Conservation (phyloP, 2,888 invertebrate genomes). For the Xestobium rufovillosum region DNA sequence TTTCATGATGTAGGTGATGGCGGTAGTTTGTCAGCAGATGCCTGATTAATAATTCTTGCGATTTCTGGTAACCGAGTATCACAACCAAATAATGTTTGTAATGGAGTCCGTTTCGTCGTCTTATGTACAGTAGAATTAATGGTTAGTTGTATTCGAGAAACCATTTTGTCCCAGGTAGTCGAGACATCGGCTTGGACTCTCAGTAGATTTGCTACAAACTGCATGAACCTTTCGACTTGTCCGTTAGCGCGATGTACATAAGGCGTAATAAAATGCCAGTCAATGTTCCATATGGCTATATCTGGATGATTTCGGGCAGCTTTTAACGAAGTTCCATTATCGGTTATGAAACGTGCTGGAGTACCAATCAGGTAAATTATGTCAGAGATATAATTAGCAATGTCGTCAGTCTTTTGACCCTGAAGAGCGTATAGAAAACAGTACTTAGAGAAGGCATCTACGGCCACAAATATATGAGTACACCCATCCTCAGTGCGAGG, state of each 20-base stretch:
- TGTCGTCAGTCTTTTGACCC: constrained; percentile 8
- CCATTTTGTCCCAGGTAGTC: constrained; percentile 4
- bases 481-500: constrained; percentile 5
- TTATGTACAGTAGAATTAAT: constrained; percentile 8
- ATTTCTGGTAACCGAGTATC: constrained; percentile 6
- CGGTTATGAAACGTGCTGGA: constrained; percentile 7
- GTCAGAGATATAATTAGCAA: constrained; percentile 7
- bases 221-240: too few relatives aligned
- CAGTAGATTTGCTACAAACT: too few relatives aligned
- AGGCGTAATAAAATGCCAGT: constrained; percentile 1
- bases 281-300: constrained; percentile 3
- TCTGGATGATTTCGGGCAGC: constrained; percentile 6
- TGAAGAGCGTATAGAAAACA: constrained; percentile 8
- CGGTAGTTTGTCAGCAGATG: too few relatives aligned
- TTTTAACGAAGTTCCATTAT: constrained; percentile 4
- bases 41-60: constrained; percentile 8
- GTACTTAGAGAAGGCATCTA: constrained; percentile 3
- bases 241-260: constrained; percentile 3
- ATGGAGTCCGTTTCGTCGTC: constrained; percentile 7
- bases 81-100: constrained; percentile 6
- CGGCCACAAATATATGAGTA: constrained; percentile 4
- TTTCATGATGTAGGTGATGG: constrained; percentile 1
- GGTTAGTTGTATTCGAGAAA: constrained; percentile 5
- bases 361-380: constrained; percentile 8
- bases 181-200: too few relatives aligned